Percentiles rank a stretch among this genome's conserved stretches.
phyloP scores from a whole-genome alignment of 2,113 vertebrate genomes.

The Epinephelus cyanopodus region DNA sequence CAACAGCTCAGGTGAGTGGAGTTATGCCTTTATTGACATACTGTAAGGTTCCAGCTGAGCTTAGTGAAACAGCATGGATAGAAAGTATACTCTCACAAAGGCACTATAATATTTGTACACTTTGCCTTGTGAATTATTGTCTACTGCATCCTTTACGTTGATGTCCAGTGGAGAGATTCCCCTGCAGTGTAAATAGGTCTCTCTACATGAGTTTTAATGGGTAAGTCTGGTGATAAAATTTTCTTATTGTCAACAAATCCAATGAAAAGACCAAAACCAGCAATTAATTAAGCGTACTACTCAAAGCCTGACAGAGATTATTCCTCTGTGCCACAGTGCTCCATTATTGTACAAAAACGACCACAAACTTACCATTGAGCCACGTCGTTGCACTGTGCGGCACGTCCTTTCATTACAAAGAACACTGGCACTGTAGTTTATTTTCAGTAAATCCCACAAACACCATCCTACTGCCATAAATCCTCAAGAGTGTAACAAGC shows the following conservation, averaged over 20 bases:
- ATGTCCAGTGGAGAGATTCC: constrained; percentile 20
- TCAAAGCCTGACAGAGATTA: too few species aligned
- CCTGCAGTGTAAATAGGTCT: constrained; percentile 11
- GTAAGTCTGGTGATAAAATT: constrained; percentile 6
- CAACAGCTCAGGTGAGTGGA: constrained; percentile 47
- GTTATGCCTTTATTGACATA: constrained; percentile 76
- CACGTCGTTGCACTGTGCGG: too few species aligned
- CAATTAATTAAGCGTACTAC: too few species aligned
- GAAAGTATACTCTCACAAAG: constrained; percentile 68
- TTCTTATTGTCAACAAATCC: constrained; percentile 18
- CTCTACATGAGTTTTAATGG: constrained; percentile 11
- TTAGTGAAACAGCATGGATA: constrained; percentile 62
- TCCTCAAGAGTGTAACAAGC: too few species aligned
- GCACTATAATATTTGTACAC: constrained; percentile 67
- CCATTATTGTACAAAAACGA: background rate
- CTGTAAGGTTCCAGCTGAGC: constrained; percentile 54
- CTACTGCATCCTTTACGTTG: constrained; percentile 31
- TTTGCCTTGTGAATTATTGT: constrained; percentile 65
- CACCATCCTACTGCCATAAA: too few species aligned
- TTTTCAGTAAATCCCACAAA: background rate
- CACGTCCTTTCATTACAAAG: too few species aligned
- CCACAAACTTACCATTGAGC: background rate
- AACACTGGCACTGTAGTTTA: too few species aligned
- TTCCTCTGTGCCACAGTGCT: too few species aligned
- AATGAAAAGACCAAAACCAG: constrained; percentile 10